phyloP scores from a whole-genome alignment of 2,888 invertebrate species.

The Diarsia rubi region DNA sequence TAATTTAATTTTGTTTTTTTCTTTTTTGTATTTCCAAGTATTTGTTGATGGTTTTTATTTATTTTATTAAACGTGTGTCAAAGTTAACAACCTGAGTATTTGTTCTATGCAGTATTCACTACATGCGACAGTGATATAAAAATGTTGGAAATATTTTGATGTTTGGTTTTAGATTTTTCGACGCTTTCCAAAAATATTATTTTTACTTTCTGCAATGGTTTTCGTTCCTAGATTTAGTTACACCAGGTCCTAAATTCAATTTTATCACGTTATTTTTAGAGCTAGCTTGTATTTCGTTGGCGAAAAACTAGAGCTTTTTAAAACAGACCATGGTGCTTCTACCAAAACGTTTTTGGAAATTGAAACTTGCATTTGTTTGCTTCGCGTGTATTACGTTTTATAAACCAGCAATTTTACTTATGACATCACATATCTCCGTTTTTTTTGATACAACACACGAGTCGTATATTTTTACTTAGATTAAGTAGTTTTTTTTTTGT shows the following conservation, averaged over 20 bases:
- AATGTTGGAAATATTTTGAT: neutral
- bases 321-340: neutral
- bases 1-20: too few relatives aligned
- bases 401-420: too few relatives aligned
- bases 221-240: neutral
- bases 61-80: neutral
- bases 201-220: neutral
- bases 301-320: slow-evolving; percentile 1
- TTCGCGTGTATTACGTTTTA: too few relatives aligned
- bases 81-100: neutral
- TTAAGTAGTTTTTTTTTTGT: too few relatives aligned
- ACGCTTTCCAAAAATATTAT: neutral
- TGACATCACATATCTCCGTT: too few relatives aligned
- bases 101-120: neutral
- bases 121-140: neutral
- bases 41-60: neutral
- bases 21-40: neutral
- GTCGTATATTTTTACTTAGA: too few relatives aligned
- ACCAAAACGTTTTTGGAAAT: neutral
- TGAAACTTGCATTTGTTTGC: too few relatives aligned
- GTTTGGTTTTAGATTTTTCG: neutral
- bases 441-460: too few relatives aligned
- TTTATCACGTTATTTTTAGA: neutral
- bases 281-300: neutral
- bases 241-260: neutral